phyloP scores from a whole-genome alignment of 2,797 vertebrate species.

The Taenioides sp. region DNA sequence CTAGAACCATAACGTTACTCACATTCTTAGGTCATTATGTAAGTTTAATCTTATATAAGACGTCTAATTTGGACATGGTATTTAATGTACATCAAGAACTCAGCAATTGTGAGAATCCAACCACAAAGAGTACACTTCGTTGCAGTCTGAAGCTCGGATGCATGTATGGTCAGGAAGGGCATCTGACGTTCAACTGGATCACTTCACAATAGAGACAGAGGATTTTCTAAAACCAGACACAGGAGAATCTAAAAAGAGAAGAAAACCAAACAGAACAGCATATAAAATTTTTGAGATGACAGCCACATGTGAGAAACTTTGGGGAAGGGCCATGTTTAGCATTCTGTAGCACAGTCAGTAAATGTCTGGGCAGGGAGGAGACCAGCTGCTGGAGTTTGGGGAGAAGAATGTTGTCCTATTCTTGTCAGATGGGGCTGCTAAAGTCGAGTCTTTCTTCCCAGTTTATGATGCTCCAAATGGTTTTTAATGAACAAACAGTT shows the following conservation, averaged over 20 bases:
- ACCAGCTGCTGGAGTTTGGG: slow-evolving; percentile 12
- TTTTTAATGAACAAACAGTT: neutral
- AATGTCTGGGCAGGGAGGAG: slow-evolving; percentile 10
- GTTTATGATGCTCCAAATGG: neutral
- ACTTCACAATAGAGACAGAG: neutral
- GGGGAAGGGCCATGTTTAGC: slow-evolving; percentile 2
- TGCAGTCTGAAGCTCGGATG: no score
- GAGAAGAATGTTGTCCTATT: slow-evolving; percentile 11
- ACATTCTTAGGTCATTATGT: neutral
- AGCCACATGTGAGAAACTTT: neutral
- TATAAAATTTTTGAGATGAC: neutral
- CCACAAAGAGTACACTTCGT: no score
- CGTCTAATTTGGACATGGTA: neutral
- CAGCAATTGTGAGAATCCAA: neutral
- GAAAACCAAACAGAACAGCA: neutral
- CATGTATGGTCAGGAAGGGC: no score
- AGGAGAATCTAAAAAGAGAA: neutral
- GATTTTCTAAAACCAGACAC: neutral
- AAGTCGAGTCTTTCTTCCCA: neutral
- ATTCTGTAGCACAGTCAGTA: slow-evolving; percentile 8
- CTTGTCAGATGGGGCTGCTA: neutral
- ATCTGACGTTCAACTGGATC: neutral
- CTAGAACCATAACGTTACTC: slow-evolving; percentile 29
- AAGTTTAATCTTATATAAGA: neutral
- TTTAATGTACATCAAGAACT: neutral